These are phyloP conservation scores for Atrina japonica DNA, from an alignment of 2,888 invertebrate genomes.

Conservation along the genomic window DNA sequence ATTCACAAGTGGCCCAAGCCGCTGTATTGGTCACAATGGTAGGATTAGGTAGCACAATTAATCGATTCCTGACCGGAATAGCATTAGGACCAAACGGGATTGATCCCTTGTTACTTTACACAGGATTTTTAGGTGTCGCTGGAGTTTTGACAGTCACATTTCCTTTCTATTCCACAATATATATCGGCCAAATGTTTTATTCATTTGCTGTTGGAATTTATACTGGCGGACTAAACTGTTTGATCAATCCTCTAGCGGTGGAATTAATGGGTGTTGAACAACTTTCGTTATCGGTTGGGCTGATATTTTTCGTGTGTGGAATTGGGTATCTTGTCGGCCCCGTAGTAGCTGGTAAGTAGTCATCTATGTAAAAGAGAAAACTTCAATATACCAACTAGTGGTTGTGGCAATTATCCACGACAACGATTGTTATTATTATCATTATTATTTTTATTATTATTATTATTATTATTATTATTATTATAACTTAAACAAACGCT, in stretches of 20 bases:
- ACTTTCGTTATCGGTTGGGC: constrained; percentile 29
- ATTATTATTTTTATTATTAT: too few relatives aligned
- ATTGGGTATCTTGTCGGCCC: constrained; percentile 31
- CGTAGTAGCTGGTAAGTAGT: constrained; percentile 30
- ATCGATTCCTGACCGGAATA: constrained; percentile 24
- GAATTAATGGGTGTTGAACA: constrained; percentile 29
- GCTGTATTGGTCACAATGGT: constrained; percentile 31
- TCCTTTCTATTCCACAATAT: constrained; percentile 28
- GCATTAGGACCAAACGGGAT: constrained; percentile 20
- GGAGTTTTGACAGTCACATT: constrained; percentile 31
- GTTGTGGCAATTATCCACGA: not conserved
- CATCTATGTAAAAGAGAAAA: not conserved
- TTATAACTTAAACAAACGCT: too few relatives aligned
- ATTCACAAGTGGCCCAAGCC: constrained; percentile 12
- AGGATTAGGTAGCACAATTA: constrained; percentile 36
- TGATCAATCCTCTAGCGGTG: constrained; percentile 28
- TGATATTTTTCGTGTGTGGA: constrained; percentile 20
- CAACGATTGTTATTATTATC: too few relatives aligned
- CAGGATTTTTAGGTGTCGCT: constrained; percentile 27
- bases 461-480: too few relatives aligned
- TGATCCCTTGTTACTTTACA: constrained; percentile 34
- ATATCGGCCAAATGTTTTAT: constrained; percentile 29
- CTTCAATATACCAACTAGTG: not conserved
- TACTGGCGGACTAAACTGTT: constrained; percentile 30
- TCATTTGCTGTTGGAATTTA: constrained; percentile 28